These are phyloP conservation scores for Macrotus californicus DNA, from an alignment of 2,113 vertebrate species.

Conservation along the genomic window DNA sequence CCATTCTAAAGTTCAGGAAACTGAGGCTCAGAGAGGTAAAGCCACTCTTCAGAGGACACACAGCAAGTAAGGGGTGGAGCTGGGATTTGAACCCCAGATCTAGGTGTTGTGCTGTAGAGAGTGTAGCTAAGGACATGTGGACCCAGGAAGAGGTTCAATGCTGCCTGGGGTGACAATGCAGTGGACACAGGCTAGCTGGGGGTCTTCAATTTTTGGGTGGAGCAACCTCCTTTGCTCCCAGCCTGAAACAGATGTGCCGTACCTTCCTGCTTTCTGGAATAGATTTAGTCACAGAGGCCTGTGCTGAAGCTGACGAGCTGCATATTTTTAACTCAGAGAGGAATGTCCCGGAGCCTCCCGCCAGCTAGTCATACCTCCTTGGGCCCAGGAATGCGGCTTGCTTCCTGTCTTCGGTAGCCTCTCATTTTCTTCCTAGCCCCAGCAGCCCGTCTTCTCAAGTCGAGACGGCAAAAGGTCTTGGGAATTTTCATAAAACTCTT, in stretches of 20 bases:
- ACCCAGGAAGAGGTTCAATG: rapidly evolving
- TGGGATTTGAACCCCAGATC: neutral
- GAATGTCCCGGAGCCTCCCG: neutral
- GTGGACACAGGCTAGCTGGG: neutral
- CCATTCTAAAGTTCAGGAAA: neutral
- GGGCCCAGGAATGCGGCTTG: conserved; percentile 41
- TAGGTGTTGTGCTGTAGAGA: neutral
- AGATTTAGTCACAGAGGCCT: neutral
- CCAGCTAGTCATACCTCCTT: neutral
- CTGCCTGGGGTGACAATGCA: rapidly evolving
- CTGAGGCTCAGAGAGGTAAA: neutral
- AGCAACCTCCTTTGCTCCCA: neutral
- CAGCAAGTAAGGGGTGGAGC: neutral
- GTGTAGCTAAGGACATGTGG: rapidly evolving
- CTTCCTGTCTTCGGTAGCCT: conserved; percentile 57
- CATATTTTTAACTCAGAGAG: neutral
- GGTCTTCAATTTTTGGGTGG: neutral
- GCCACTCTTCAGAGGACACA: neutral
- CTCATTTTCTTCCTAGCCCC: neutral
- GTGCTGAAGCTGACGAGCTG: neutral
- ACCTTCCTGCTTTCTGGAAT: neutral
- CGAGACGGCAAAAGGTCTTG: conserved; percentile 69
- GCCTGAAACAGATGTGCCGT: rapidly evolving
- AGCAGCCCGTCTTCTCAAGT: conserved; percentile 44
- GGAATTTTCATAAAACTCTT: conserved; percentile 68